phyloP scores from a whole-genome alignment of 1,140 invertebrate genomes.

The Heliconius hermathena region DNA sequence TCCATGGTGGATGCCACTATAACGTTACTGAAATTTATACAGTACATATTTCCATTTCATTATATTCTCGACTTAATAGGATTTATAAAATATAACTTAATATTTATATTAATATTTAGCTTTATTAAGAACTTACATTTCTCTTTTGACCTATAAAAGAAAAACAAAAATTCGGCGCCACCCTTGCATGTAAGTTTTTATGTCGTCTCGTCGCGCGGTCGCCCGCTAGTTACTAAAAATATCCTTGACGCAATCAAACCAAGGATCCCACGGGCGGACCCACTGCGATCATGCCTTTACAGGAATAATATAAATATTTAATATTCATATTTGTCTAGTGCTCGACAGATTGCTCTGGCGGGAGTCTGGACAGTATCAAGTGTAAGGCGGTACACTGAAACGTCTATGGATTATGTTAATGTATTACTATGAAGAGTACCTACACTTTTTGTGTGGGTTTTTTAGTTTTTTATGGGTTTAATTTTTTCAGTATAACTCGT shows the following conservation, averaged over 20 bases:
- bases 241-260: constrained; percentile 70
- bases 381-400: constrained; percentile 24
- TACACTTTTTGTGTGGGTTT: not conserved
- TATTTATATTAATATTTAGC: not conserved
- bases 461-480: not conserved
- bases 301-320: constrained; percentile 76
- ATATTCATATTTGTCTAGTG: constrained; percentile 65
- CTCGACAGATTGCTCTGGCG: constrained; percentile 52
- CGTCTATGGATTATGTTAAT: constrained; percentile 16
- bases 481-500: not conserved
- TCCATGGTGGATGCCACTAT: constrained; percentile 3
- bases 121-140: not conserved
- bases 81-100: not conserved
- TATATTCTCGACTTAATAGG: not conserved
- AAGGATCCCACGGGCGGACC: constrained; percentile 66
- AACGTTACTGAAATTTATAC: not conserved
- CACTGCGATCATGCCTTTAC: constrained; percentile 53
- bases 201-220: constrained; percentile 62
- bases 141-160: constrained; percentile 19
- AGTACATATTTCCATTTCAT: not conserved
- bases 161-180: constrained; percentile 51
- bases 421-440: not conserved
- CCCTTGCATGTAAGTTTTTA: constrained; percentile 67
- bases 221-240: constrained; percentile 68
- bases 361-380: constrained; percentile 63